These are phyloP conservation scores for Bombus waltoni DNA, from an alignment of 1,140 invertebrate genomes.

Conservation along the genomic window DNA sequence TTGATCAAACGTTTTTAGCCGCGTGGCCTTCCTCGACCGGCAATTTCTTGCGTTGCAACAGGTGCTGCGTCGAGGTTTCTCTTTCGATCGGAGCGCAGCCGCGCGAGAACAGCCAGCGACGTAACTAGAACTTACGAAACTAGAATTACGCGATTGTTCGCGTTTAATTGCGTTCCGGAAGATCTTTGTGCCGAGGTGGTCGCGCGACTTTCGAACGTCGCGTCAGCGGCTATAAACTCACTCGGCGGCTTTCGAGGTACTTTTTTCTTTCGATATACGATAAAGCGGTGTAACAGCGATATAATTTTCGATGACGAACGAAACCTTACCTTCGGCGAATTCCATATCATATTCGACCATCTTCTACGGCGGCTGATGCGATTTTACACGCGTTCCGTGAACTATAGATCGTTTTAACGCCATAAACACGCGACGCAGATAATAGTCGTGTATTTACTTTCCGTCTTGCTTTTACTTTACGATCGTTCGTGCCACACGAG, in stretches of 20 bases:
- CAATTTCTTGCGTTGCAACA: not conserved
- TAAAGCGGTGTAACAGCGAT: not conserved
- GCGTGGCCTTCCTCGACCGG: not conserved
- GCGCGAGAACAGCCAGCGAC: not conserved
- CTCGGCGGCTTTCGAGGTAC: not conserved
- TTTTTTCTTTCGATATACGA: too few relatives aligned
- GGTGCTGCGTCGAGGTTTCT: slow-evolving; percentile 28
- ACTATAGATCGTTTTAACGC: not conserved
- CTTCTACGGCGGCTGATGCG: not conserved
- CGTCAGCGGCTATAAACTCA: too few relatives aligned
- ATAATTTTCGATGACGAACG: not conserved
- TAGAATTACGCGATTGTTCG: not conserved
- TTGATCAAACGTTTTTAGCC: slow-evolving; percentile 49
- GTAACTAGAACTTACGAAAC: not conserved
- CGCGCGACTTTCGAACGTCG: not conserved
- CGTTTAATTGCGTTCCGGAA: not conserved
- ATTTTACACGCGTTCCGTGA: not conserved
- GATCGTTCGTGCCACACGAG: not conserved
- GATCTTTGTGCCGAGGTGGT: not conserved
- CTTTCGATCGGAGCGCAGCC: not conserved
- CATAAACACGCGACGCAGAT: not conserved
- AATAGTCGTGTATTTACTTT: not conserved
- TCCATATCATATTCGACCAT: not conserved
- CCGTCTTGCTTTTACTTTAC: not conserved
- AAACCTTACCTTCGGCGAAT: not conserved